Percentiles rank a stretch among this genome's conserved stretches.
These are phyloP conservation scores for Pempheris klunzingeri DNA, from an alignment of 2,797 vertebrate species.

Conservation along the genomic window DNA sequence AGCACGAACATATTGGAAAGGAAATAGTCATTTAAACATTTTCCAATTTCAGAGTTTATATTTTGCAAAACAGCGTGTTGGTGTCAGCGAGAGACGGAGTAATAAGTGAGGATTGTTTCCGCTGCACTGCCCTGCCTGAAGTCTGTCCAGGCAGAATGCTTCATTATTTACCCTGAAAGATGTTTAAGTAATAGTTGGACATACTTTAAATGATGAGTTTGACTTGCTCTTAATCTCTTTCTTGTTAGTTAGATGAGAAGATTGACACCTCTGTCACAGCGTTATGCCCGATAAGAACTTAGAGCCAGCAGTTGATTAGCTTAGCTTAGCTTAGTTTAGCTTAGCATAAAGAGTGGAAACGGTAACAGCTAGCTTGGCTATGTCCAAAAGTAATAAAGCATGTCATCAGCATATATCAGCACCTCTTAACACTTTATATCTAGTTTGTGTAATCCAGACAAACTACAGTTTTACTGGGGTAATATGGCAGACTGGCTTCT, in stretches of 20 bases:
- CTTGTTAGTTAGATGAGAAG: conserved; percentile 8
- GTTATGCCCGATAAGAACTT: not conserved
- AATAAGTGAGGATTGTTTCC: conserved; percentile 17
- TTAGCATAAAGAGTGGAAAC: conserved; percentile 6
- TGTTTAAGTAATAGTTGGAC: not conserved
- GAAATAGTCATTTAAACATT: conserved; percentile 30
- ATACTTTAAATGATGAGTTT: not conserved
- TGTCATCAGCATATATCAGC: not conserved
- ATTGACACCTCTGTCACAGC: not conserved
- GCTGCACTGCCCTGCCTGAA: conserved; percentile 3
- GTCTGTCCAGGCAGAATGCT: conserved; percentile 15
- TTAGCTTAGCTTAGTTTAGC: conserved; percentile 3
- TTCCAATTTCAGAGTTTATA: conserved; percentile 34
- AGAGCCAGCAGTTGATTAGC: not conserved
- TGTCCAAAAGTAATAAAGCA: not conserved
- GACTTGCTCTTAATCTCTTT: too few species aligned
- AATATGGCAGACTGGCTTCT: not conserved
- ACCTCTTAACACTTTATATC: not conserved
- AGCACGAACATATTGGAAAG: conserved; percentile 14
- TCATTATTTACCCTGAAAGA: conserved; percentile 15
- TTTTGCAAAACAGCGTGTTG: conserved; percentile 20
- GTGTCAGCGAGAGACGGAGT: not conserved
- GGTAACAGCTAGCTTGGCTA: not conserved
- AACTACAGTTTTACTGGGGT: accelerated
- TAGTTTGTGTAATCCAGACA: not conserved